Conservation (phyloP, 2,797 vertebrate genomes). For the Centroberyx gerrardi region DNA sequence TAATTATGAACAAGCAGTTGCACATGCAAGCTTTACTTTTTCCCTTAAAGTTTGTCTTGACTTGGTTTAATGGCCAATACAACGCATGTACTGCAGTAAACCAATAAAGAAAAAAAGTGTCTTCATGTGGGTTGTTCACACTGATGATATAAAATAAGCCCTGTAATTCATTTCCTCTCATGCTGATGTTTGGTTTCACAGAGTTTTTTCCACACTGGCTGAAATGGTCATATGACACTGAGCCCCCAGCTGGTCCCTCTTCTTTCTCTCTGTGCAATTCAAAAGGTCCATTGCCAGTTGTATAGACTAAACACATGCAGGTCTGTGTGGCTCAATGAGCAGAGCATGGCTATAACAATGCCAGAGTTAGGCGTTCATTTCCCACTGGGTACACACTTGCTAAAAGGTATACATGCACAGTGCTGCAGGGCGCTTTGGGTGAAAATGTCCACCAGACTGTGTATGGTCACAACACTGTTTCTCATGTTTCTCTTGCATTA, state of each 20-base stretch:
- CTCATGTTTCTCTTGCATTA: not conserved
- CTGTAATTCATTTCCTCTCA: conserved; percentile 2
- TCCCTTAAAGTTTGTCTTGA: not conserved
- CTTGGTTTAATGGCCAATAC: not conserved
- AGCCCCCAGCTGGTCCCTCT: not conserved
- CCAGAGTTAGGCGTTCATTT: too few relatives aligned
- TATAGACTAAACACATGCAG: conserved; percentile 16
- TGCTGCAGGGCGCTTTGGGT: too few relatives aligned
- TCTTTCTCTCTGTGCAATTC: conserved; percentile 29
- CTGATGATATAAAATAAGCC: not conserved
- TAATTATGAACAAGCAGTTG: not conserved
- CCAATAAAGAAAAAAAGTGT: not conserved
- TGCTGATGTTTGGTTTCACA: conserved; percentile 8
- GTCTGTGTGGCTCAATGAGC: not conserved
- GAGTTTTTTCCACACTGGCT: not conserved
- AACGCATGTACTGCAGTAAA: not conserved
- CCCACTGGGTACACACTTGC: too few relatives aligned
- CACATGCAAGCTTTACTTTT: not conserved
- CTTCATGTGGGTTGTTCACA: too few relatives aligned
- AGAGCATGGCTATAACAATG: too few relatives aligned
- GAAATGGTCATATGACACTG: conserved; percentile 13
- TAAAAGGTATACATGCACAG: too few relatives aligned
- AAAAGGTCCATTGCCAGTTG: not conserved
- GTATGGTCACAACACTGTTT: not conserved
- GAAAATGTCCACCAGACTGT: too few relatives aligned